Conservation (phyloP, 2,888 invertebrate genomes). For the Pharmacophagus antenor region DNA sequence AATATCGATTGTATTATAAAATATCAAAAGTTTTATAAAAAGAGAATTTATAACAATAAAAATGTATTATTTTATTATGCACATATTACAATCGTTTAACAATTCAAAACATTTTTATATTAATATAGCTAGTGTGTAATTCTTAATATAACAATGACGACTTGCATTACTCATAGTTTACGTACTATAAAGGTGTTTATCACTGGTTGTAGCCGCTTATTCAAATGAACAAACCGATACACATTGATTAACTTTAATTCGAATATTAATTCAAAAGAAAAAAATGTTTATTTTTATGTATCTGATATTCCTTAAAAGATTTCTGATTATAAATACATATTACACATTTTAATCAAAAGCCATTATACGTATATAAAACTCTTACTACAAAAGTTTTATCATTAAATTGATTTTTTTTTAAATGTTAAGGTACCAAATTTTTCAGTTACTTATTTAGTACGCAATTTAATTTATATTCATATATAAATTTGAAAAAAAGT, state of each 20-base stretch:
- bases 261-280: background rate
- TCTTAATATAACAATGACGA: slow-evolving; percentile 32
- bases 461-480: too few species aligned
- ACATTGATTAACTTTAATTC: background rate
- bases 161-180: slow-evolving; percentile 18
- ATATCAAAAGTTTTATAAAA: background rate
- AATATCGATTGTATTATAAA: background rate
- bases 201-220: background rate
- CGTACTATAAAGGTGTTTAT: slow-evolving; percentile 11
- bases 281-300: background rate
- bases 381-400: too few species aligned
- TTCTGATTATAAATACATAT: background rate
- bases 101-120: slow-evolving; percentile 1
- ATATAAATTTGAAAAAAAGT: too few species aligned
- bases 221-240: background rate
- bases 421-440: too few species aligned
- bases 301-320: background rate
- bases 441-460: too few species aligned
- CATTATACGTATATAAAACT: too few species aligned
- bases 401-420: too few species aligned
- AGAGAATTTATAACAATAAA: background rate
- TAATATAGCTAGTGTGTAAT: slow-evolving; percentile 3
- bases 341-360: too few species aligned
- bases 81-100: background rate
- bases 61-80: background rate